Base-by-base conservation (phyloP, 2,888 invertebrate genomes). In the Esperia sulphurella region DNA sequence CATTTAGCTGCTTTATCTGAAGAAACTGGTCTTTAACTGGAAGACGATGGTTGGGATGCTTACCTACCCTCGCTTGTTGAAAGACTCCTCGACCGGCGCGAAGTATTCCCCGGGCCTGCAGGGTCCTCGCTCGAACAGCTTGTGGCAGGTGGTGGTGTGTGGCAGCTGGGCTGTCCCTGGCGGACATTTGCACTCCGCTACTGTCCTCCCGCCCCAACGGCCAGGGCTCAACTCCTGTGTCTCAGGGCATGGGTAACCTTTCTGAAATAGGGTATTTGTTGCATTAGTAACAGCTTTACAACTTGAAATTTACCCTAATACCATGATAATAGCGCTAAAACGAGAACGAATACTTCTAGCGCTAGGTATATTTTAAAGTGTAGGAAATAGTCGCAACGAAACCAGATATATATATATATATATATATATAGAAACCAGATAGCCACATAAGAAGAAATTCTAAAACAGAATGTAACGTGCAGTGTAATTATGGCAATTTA, bases 161-260 rank as follows among this genome's bases (percentile, higher is more conserved):
- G 92, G 91, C 52, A 93, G 92, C 63, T 95, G 93, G 0, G 95
- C 95, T 0, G 94, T 94, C 33, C 94, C 93, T 0, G 96, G 96
- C 0, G 96, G 96, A 67, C 96, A 96, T 58, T 94, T 92, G 79
- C 96, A 96, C 72, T 95, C 95, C 0, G 96, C 95, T 0, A 92
- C 89, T 1, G 92, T 92, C 14, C 91, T 80, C 49, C 91, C 64
- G 75, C 91, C 75, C 90, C 88, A 74, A 31, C 79, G 65, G 52
- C 77, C 91, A 0, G 95, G 95, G 55, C 94, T 93, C 29, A 96
- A 79, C 79, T 96, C 96, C 92, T 96, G 96, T 8, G 95, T 95
- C 0, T 95, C 94, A 0, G 95, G 95, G 68, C 96, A 96, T 0
- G 96, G 96, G 59, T 93, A 91, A 10, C 96, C 96, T 79, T 86